Percentiles rank a stretch among this genome's conserved stretches.
Evolutionary conservation across 2,113 vertebrate genomes (phyloP).

Genomic region (Odontophorus gujanensis): DNA sequence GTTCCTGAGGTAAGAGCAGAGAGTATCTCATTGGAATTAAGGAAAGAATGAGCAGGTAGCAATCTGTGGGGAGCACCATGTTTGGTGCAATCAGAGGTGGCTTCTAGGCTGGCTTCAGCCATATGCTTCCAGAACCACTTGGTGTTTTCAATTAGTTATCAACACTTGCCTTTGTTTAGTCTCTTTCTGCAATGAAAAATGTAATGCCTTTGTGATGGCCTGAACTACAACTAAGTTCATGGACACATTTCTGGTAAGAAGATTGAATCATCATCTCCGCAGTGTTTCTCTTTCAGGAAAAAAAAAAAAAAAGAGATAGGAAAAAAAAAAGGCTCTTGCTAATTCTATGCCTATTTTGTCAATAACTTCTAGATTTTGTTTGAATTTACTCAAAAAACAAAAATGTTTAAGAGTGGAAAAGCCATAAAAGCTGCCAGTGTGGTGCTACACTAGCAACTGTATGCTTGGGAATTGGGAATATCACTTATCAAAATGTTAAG

Average conservation of each 20-base stretch:
- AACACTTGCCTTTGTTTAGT: slow-evolving; percentile 10
- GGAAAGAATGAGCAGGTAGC: not conserved
- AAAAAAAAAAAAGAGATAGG: not conserved
- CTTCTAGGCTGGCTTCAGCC: not conserved
- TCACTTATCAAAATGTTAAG: not conserved
- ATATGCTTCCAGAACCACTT: not conserved
- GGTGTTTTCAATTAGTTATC: not conserved
- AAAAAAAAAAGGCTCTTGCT: not conserved
- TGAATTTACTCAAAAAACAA: not conserved
- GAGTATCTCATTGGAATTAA: not conserved
- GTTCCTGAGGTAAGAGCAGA: not conserved
- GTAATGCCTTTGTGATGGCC: not conserved
- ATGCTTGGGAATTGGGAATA: not conserved
- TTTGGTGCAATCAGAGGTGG: not conserved
- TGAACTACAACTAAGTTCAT: not conserved
- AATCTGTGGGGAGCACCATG: not conserved
- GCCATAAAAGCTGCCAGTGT: not conserved
- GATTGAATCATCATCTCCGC: not conserved
- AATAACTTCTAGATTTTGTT: not conserved
- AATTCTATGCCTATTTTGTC: not conserved
- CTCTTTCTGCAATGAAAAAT: not conserved
- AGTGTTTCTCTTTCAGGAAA: not conserved
- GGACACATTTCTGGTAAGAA: not conserved
- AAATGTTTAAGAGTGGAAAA: not conserved
- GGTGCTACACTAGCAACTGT: not conserved